phyloP scores from a whole-genome alignment of 2,888 invertebrate species.

The Polia nebulosa region DNA sequence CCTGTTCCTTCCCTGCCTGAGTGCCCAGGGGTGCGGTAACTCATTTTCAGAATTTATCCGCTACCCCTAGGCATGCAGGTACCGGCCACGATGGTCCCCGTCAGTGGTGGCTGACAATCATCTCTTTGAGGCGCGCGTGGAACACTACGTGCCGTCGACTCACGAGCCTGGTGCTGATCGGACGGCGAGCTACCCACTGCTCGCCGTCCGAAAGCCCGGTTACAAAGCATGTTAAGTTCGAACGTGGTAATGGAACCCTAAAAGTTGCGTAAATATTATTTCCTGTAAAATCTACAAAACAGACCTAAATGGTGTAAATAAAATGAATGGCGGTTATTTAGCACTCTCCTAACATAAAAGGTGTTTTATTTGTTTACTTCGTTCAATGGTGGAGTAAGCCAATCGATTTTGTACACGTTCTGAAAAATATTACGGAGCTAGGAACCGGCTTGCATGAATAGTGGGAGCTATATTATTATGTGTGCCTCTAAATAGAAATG shows the following conservation, averaged over 20 bases:
- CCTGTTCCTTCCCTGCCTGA: too few species aligned
- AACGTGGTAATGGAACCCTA: too few species aligned
- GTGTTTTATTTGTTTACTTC: constrained; percentile 51
- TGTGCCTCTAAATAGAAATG: constrained; percentile 23
- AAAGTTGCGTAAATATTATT: background rate
- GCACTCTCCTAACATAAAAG: constrained; percentile 42
- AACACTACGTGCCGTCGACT: too few species aligned
- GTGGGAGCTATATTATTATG: constrained; percentile 1
- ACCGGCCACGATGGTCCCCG: too few species aligned
- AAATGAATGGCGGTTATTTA: constrained; percentile 62
- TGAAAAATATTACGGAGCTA: constrained; percentile 28
- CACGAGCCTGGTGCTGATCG: too few species aligned
- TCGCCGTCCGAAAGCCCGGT: too few species aligned
- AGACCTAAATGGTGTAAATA: constrained; percentile 63
- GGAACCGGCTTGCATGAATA: constrained; percentile 36
- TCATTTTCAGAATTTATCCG: too few species aligned
- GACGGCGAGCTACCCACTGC: too few species aligned
- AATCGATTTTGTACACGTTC: constrained; percentile 40
- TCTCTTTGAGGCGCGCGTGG: too few species aligned
- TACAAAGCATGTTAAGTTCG: background rate
- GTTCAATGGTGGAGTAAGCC: constrained; percentile 17
- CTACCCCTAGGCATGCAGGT: too few species aligned
- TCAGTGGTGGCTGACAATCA: too few species aligned
- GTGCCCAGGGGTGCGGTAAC: too few species aligned
- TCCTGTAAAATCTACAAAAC: constrained; percentile 44